Conservation (phyloP, 1,140 invertebrate genomes). For the Bilobella aurantiaca region DNA sequence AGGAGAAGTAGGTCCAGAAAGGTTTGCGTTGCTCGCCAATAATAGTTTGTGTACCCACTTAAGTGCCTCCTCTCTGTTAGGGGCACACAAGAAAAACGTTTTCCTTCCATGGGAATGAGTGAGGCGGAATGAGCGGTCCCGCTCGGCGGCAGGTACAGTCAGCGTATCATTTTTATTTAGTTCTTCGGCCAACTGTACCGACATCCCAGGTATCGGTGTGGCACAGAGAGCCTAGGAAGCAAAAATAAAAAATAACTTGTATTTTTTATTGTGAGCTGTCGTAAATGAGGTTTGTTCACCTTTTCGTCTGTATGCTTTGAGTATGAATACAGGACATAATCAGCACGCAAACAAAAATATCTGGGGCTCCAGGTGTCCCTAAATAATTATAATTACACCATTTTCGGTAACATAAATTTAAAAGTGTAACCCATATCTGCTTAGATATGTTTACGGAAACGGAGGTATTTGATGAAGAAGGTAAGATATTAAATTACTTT, state of each 20-base stretch:
- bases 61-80: slow-evolving; percentile 24
- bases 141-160: slow-evolving; percentile 16
- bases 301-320: slow-evolving; percentile 46
- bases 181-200: slow-evolving; percentile 24
- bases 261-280: not conserved
- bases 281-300: slow-evolving; percentile 15
- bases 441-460: too few species aligned
- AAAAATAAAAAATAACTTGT: slow-evolving; percentile 4
- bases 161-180: slow-evolving; percentile 25
- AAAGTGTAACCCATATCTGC: too few species aligned
- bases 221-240: slow-evolving; percentile 46
- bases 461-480: too few species aligned
- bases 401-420: too few species aligned
- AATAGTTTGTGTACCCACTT: slow-evolving; percentile 45
- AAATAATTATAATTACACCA: slow-evolving; percentile 45
- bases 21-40: slow-evolving; percentile 45
- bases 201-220: slow-evolving; percentile 48
- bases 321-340: slow-evolving; percentile 57
- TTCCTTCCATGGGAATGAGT: slow-evolving; percentile 26
- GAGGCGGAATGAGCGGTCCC: slow-evolving; percentile 27
- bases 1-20: slow-evolving; percentile 23
- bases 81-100: slow-evolving; percentile 27
- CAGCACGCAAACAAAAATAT: slow-evolving; percentile 48
- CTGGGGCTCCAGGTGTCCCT: slow-evolving; percentile 41
- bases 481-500: not conserved